A percentile compares a stretch with the other conserved stretches of the same genome.
These are phyloP conservation scores for Brachyhypopomus occidentalis DNA, from an alignment of 2,113 vertebrate species.

Conservation along the genomic window DNA sequence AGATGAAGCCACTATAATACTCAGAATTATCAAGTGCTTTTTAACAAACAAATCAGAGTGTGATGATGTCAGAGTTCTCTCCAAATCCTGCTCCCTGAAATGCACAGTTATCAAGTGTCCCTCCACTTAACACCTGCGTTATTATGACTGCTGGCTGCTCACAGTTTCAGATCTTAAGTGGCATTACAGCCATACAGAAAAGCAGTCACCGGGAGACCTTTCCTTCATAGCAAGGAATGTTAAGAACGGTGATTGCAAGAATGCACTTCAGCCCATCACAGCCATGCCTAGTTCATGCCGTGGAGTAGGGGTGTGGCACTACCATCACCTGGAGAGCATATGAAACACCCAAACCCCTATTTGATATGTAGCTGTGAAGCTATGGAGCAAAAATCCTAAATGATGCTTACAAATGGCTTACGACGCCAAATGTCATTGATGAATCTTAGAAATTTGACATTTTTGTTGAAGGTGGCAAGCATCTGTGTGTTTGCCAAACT, in stretches of 20 bases:
- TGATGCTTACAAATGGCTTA: neutral
- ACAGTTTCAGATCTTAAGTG: neutral
- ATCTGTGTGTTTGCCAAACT: neutral
- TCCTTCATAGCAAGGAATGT: neutral
- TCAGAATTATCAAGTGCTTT: slow-evolving; percentile 6
- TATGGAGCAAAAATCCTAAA: neutral
- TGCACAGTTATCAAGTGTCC: neutral
- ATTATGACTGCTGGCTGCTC: neutral
- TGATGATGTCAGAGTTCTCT: neutral
- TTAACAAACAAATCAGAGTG: neutral
- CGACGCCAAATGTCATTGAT: neutral
- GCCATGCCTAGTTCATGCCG: too few species aligned
- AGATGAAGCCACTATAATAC: neutral
- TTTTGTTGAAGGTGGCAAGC: neutral
- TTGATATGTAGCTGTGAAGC: neutral
- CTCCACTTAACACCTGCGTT: neutral
- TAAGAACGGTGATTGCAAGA: neutral
- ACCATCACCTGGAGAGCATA: neutral
- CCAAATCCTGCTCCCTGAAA: neutral
- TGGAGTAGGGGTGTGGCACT: neutral
- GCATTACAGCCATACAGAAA: neutral
- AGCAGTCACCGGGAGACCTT: neutral
- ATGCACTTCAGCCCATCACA: neutral
- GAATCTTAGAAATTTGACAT: neutral
- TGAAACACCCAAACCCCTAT: neutral